These are phyloP conservation scores for Psettodes erumei DNA, from an alignment of 2,113 vertebrate genomes.

Conservation along the genomic window DNA sequence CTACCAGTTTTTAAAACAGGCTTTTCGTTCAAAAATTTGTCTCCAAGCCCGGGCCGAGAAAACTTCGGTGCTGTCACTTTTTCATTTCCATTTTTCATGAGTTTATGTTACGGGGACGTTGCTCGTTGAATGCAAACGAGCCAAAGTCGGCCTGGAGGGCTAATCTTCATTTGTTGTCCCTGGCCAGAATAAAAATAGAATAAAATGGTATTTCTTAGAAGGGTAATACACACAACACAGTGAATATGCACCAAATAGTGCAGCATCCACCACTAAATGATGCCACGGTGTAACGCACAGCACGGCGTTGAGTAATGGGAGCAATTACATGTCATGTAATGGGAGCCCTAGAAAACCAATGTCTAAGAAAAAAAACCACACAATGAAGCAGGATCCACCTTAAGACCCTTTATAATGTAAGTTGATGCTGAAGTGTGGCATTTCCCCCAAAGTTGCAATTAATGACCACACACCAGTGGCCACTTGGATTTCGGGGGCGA, in stretches of 20 bases:
- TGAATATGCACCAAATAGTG: not conserved
- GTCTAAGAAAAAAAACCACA: not conserved
- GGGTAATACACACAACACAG: not conserved
- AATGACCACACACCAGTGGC: not conserved
- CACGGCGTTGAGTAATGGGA: not conserved
- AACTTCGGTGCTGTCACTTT: not conserved
- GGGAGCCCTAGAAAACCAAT: not conserved
- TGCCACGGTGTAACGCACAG: not conserved
- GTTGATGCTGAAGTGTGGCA: constrained; percentile 1
- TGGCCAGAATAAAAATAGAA: not conserved
- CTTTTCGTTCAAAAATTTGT: not conserved
- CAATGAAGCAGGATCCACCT: not conserved
- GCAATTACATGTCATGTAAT: not conserved
- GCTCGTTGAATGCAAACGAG: not conserved
- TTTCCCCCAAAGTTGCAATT: not conserved
- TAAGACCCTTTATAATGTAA: not conserved
- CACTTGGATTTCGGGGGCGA: constrained; percentile 19
- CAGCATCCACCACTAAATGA: not conserved
- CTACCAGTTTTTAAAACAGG: not conserved
- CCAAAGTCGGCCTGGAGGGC: not conserved
- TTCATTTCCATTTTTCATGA: not conserved
- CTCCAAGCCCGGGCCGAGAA: not conserved
- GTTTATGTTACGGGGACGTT: not conserved
- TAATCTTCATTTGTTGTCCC: not conserved
- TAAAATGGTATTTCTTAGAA: not conserved